Percentiles rank a stretch among this genome's conserved stretches.
phyloP scores from a whole-genome alignment of 1,140 invertebrate species.

The Dendrolimus punctatus region DNA sequence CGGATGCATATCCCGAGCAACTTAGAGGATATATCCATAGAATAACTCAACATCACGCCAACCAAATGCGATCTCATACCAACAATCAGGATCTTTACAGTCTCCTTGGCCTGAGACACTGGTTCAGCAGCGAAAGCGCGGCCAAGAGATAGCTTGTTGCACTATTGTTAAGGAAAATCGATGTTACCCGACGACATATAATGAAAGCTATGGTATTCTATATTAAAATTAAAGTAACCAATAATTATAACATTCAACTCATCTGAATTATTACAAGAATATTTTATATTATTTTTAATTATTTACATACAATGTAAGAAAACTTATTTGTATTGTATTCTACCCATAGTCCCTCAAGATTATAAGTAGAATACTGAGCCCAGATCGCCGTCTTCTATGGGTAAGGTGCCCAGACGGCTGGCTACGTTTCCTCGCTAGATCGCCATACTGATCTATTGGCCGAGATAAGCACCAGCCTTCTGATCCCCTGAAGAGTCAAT shows the following conservation, averaged over 20 bases:
- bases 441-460: no score
- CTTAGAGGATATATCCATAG: constrained; percentile 40
- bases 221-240: constrained; percentile 10
- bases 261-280: no score
- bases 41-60: constrained; percentile 29
- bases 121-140: constrained; percentile 60
- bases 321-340: no score
- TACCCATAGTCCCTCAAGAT: no score
- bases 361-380: no score
- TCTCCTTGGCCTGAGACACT: constrained; percentile 56
- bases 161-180: constrained; percentile 40
- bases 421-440: no score
- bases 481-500: no score
- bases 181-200: constrained; percentile 69
- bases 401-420: no score
- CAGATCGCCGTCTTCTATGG: no score
- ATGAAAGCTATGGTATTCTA: constrained; percentile 58
- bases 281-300: no score
- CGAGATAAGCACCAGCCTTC: no score
- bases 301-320: no score
- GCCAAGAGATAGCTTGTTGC: constrained; percentile 57
- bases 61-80: constrained; percentile 33
- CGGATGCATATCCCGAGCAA: constrained; percentile 33
- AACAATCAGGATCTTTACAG: constrained; percentile 57
- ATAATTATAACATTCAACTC: constrained; percentile 4